Percentiles rank a stretch among this genome's conserved stretches.
phyloP scores from a whole-genome alignment of 2,797 vertebrate species.

The Syndactyla subalaris region DNA sequence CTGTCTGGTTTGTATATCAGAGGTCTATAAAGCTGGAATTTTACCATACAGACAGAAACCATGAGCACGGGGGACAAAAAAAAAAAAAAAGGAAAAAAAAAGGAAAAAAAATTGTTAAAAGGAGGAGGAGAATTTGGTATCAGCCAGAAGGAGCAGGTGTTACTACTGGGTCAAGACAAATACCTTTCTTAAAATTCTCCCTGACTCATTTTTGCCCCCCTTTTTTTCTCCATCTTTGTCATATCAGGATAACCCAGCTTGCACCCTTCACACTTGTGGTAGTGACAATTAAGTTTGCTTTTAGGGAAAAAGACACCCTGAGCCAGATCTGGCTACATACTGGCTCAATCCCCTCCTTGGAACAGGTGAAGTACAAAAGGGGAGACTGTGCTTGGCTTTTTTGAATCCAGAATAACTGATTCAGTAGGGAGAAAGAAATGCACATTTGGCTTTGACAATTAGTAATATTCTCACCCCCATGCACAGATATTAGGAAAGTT shows the following conservation, averaged over 20 bases:
- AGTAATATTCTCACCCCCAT: background rate
- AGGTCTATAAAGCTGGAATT: background rate
- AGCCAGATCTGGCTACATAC: background rate
- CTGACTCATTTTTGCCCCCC: background rate
- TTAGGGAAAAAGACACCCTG: background rate
- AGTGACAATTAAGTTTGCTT: background rate
- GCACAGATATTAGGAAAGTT: background rate
- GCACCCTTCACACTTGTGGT: background rate
- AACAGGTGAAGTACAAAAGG: background rate
- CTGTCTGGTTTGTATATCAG: background rate
- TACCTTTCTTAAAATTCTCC: background rate
- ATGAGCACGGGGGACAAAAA: accelerated
- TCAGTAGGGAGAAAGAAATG: background rate
- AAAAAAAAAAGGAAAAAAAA: background rate
- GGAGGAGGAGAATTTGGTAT: background rate
- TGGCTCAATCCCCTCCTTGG: background rate
- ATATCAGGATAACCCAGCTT: background rate
- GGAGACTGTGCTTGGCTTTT: background rate
- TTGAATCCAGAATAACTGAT: background rate
- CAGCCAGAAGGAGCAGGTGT: background rate
- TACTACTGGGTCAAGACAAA: background rate
- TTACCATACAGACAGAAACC: background rate
- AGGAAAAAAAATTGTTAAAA: background rate
- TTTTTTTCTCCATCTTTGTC: background rate
- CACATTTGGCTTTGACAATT: background rate